Base-by-base conservation (phyloP, 30 jellyfish, hydroid and myxozoan genomes). In the Chrysaora quinquecirrha region DNA sequence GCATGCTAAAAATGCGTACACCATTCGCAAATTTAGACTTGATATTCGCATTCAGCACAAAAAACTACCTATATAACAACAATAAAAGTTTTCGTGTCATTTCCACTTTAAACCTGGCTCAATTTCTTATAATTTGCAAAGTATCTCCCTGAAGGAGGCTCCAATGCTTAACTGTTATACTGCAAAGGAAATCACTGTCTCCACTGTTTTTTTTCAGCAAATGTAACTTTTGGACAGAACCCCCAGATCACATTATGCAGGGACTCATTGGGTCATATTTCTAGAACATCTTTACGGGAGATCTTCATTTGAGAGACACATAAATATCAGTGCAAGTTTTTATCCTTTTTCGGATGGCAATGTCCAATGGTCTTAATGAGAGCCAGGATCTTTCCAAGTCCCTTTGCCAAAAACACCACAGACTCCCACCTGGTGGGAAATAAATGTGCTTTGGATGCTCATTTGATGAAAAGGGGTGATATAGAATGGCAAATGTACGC, bases 351-450 rank as follows among this genome's bases (percentile, higher is more conserved):
- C 78, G 61, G 9, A 12, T n/a, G n/a, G n/a, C n/a, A 66, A 3
- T 3, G 78, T 66, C 30, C 24, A 18, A 30, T 76, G 87, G 49
- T 76, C 87, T 22, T 52, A 23, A 67, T 76, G 87, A 9, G 20
- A 23, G n/a, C 64, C 82, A 11, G 87, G 87, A 1, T 19, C 49
- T 29, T 54, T 32, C 87, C 2, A 28, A 7, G 12, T 82, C 87
- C 49, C 82, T 76, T 60, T 52, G 87, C 61, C 83, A 54, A 23
- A 76, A 76, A 27, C 87, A 76, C 87, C 87, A 76, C 54, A 30
- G 11, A 14, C 52, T 76, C 20, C 25, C 82, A 4, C 87, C 78
- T 25, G 67, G 65, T 24, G 87, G 87, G 69, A 82, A 60, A 27
- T 60, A 82, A 25, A 76, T 29, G 33, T 76, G 78, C 19, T 76